A percentile compares a stretch with the other conserved stretches of the same genome.
Conservation (phyloP, 2,797 vertebrate species). For the Pempheris klunzingeri region DNA sequence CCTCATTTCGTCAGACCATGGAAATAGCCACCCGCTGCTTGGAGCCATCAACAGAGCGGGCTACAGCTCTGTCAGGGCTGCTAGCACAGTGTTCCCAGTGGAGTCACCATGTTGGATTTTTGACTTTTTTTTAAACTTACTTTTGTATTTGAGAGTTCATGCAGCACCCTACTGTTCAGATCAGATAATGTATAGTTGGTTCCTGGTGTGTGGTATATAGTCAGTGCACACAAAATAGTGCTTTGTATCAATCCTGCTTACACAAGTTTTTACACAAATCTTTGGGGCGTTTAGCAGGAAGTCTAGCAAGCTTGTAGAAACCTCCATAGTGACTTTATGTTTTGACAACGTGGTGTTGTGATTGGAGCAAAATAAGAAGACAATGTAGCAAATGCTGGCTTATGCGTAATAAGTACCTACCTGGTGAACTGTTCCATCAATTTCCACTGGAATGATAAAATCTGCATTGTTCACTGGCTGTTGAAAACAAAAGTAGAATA, state of each 20-base stretch:
- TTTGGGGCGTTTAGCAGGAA: slow-evolving; percentile 17
- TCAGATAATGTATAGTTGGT: too few species aligned
- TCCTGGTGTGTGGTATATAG: neutral
- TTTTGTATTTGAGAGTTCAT: neutral
- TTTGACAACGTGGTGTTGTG: neutral
- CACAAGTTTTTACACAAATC: neutral
- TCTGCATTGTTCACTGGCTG: slow-evolving; percentile 98
- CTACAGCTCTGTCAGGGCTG: slow-evolving; percentile 74
- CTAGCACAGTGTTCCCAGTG: neutral
- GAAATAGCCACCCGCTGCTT: slow-evolving; percentile 86
- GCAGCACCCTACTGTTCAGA: neutral
- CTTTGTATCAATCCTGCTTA: neutral
- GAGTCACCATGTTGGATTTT: neutral
- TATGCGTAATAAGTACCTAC: slow-evolving; percentile 74
- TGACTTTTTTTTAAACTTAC: neutral
- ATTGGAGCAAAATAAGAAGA: neutral
- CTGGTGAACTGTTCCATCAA: slow-evolving; percentile 97
- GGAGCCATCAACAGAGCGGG: slow-evolving; percentile 75
- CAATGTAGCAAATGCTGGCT: neutral
- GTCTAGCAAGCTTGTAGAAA: neutral
- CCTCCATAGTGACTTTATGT: neutral
- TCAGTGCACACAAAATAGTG: neutral
- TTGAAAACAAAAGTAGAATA: slow-evolving; percentile 52
- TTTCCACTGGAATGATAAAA: slow-evolving; percentile 99
- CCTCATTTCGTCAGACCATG: slow-evolving; percentile 79